Evolutionary conservation across 2,113 vertebrate species (phyloP), one percentile per base, ranked within the genome.

Genomic region (Petromus typicus): DNA sequence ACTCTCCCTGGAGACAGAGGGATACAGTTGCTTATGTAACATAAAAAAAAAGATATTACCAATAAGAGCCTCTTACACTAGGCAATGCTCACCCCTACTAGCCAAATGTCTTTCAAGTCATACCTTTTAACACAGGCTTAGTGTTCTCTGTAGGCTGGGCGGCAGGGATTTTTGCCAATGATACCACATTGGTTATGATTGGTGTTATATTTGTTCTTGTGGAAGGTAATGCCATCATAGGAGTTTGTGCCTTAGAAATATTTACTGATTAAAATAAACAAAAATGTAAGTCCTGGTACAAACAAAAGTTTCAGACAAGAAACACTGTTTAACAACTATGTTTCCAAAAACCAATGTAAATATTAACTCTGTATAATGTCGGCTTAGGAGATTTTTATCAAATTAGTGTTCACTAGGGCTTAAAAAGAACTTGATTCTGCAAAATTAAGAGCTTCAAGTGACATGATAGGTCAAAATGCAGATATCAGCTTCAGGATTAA

Each of bases 101-200:
- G 63, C n/a, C 63, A 96, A 95, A 89, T 81, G 40, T 22, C 71
- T 94, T 89, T 73, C 84, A 91, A 92, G 95, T 56, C 98, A 95
- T 98, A 99, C 99, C 99, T 99, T 99, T 99, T 97, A 98, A 98
- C 89, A 98, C 95, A 17, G 98, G 97, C 97, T 96, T 98, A 86
- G 99, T 98, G 43, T 98, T 98, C 37, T 97, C 97, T 0, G 96
- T 98, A 23, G 98, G 98, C 96, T 99, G 99, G 56, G 97, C 98
- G 45, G 98, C 97, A 80, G 98, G 98, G 54, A 98, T 89, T 86
- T 98, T 99, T 17, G 99, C 99, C 23, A 99, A 98, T 1, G 99
- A 99, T 88, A 99, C 98, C 85, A 99, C 99, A 25, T 98, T 99
- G 97, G 99, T 99, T 96, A 99, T 99, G 94, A 99, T 98, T 11